Base-by-base conservation (phyloP, 2,113 vertebrate genomes). In the Brienomyrus brachyistius region DNA sequence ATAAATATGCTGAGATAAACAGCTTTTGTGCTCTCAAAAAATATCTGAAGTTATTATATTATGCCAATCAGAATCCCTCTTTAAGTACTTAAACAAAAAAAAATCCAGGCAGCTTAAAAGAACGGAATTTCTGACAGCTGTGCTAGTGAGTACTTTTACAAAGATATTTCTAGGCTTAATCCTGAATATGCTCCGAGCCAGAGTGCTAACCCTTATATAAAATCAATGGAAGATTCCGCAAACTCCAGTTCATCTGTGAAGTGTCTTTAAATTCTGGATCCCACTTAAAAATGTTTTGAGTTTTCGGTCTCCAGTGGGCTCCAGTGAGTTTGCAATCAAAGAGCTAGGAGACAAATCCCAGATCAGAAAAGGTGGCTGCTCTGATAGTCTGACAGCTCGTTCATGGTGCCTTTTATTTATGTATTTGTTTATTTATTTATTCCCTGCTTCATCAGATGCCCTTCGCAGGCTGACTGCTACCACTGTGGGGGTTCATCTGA, bases 181-280 rank as follows among this genome's bases (percentile, higher is more conserved):
- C 59, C 54, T 59, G 87, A 40, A 62, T 52, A 19, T 52, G 50
- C 85, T 40, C 85, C 85, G 48, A 43, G 50, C 48, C 51, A 21
- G 23, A 31, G 85, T 43, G 31, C n/a, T 91, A 90, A 92, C 89
- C 89, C 77, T 45, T 51, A 90, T 59, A 70, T 70, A 86, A 54
- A 91, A 90, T 91, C 50, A 88, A 91, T 92, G 66, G 91, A 88
- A 87, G 48, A 27, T 31, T 27, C 35, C 48, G 35, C 47, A 45
- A 88, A 83, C 59, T 48, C 66, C 48, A 27, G 54, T 80, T 89
- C 23, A 90, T 91, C 43, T 62, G n/a, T 85, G 40, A 89, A 88
- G 87, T 83, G 9, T 89, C 45, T 80, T 59, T 52, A 54, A 88
- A 50, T 86, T 21, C 51, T 89, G 21, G 50, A 89, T 66, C 66